Conservation (phyloP, 2,797 vertebrate species). For the Lutjanus campechanus region DNA sequence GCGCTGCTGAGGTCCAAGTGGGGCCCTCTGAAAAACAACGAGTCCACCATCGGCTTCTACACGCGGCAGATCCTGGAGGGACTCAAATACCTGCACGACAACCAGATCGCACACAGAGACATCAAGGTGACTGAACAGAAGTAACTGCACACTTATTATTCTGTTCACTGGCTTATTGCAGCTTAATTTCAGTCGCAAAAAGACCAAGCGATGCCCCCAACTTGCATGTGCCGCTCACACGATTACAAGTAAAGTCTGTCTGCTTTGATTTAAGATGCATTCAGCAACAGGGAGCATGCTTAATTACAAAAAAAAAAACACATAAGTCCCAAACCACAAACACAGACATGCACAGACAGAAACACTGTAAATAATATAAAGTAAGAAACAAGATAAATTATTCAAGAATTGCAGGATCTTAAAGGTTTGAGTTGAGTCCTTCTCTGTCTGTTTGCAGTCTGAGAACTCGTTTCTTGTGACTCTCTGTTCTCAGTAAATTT, state of each 20-base stretch:
- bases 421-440: background rate
- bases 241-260: background rate
- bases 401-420: background rate
- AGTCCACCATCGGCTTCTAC: conserved; percentile 98
- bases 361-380: background rate
- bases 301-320: background rate
- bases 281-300: background rate
- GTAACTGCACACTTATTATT: background rate
- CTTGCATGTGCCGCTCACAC: no score
- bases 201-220: no score
- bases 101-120: conserved; percentile 98
- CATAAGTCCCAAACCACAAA: background rate
- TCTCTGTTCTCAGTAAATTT: background rate
- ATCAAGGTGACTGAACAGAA: conserved; percentile 90
- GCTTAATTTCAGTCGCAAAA: no score
- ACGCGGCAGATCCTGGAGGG: conserved; percentile 98
- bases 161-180: background rate
- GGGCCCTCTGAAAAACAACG: conserved; percentile 98
- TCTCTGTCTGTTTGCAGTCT: background rate
- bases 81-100: conserved; percentile 98
- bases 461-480: background rate
- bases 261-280: background rate
- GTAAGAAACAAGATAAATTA: no score
- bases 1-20: conserved; percentile 98
- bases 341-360: background rate